Conservation (phyloP, 2,113 vertebrate species). For the Paradoxurus hermaphroditus region DNA sequence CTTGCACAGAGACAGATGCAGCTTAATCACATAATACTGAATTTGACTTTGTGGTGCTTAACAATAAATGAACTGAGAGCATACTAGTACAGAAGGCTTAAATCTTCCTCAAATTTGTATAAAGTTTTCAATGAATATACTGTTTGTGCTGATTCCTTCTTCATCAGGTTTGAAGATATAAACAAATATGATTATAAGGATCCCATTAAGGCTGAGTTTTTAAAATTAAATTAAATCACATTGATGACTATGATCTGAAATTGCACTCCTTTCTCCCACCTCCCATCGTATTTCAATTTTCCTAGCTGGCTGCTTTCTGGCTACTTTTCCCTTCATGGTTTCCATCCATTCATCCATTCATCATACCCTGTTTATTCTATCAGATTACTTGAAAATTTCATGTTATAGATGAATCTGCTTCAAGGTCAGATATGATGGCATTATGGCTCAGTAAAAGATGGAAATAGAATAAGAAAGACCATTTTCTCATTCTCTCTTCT, state of each 20-base stretch:
- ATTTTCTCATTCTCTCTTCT: conserved; percentile 72
- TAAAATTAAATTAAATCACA: conserved; percentile 31
- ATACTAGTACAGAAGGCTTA: conserved; percentile 73
- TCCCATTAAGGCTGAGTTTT: conserved; percentile 28
- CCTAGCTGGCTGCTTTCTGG: neutral
- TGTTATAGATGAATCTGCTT: conserved; percentile 59
- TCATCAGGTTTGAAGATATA: conserved; percentile 47
- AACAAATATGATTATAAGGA: conserved; percentile 64
- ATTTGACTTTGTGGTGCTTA: conserved; percentile 83
- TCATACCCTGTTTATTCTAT: conserved; percentile 69
- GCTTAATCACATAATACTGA: conserved; percentile 86
- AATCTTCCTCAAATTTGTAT: conserved; percentile 80
- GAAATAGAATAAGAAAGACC: conserved; percentile 56
- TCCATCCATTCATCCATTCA: conserved; percentile 45
- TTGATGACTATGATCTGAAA: neutral
- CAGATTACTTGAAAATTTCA: conserved; percentile 50
- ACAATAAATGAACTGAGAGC: conserved; percentile 83
- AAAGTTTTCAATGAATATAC: conserved; percentile 53
- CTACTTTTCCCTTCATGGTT: neutral
- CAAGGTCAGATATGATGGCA: conserved; percentile 47
- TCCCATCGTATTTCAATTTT: conserved; percentile 11
- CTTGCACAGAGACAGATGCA: conserved; percentile 85
- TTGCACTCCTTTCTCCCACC: neutral
- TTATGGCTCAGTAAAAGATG: conserved; percentile 55
- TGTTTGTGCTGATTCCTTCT: conserved; percentile 56